Percentiles rank a stretch among this genome's conserved stretches.
phyloP scores from a whole-genome alignment of 2,888 invertebrate species.

The Ichneumon xanthorius region DNA sequence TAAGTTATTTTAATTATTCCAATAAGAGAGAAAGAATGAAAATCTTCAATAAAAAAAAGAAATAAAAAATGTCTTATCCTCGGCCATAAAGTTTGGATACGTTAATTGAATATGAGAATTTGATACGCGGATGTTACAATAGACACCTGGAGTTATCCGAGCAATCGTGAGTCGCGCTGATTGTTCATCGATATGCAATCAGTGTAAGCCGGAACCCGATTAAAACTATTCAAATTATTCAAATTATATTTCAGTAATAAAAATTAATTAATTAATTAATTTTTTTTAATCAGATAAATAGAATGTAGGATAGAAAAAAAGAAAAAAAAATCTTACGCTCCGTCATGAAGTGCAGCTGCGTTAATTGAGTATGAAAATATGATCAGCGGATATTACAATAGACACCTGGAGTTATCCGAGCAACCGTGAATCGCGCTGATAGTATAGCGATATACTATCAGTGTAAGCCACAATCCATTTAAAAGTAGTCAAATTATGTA shows the following conservation, averaged over 20 bases:
- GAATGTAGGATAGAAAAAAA: background rate
- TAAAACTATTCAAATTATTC: no score
- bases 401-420: background rate
- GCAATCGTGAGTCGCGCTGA: background rate
- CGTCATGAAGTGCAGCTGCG: background rate
- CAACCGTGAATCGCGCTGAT: background rate
- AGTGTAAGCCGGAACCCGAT: background rate
- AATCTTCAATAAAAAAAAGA: no score
- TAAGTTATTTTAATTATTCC: no score
- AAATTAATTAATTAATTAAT: no score
- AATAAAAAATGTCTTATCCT: no score
- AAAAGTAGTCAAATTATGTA: no score
- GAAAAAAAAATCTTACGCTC: background rate
- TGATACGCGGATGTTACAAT: constrained; percentile 1
- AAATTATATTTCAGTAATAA: no score
- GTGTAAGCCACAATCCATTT: background rate
- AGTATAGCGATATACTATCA: background rate
- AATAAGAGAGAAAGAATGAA: no score
- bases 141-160: background rate
- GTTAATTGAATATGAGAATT: no score
- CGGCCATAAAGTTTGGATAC: no score
- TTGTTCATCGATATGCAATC: background rate
- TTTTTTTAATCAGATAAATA: no score
- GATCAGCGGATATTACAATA: background rate
- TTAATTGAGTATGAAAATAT: background rate